Evolutionary conservation across 2,888 invertebrate species (phyloP), one percentile per base, ranked within the genome.

Genomic region (Smittia sp.): DNA sequence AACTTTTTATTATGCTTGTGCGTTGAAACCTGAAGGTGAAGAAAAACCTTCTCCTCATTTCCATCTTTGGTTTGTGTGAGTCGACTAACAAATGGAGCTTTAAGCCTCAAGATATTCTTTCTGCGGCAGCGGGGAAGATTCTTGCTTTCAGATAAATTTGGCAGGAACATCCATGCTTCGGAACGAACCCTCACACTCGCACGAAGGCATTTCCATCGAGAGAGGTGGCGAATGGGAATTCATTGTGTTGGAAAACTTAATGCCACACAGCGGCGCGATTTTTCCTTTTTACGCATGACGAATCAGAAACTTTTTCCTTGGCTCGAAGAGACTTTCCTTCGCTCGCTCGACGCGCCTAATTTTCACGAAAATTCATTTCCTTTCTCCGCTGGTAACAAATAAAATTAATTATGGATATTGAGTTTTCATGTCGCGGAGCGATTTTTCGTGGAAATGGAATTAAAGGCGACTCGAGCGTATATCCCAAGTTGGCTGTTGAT

Each of bases 181-280:
- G 32, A 32, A 32, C 4, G 32, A 32, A 32, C 32, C 32, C 32
- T 32, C 32, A 32, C 32, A 32, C 32, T 32, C 32, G 3, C 32
- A 32, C 9, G 32, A 32, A 22, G 20, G 20, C 58, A 18, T 58
- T 58, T 58, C 24, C 58, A 27, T 20, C 66, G 32, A 32, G 32
- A 32, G 52, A 46, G 72, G 58, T 72, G 62, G 38, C 62, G 58
- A 72, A 72, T 62, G 24, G 25, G 39, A 58, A 62, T 62, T 62
- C 20, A 72, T 18, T 72, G 72, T 20, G 22, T 27, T 32, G 38
- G 32, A 62, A 72, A 72, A 72, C 54, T 72, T 72, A 72, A 72
- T 72, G 72, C 72, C 72, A 72, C 39, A 72, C 72, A 72, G 58
- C 72, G 62, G 39, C 62, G 72, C 72, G 72, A 72, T 72, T 72